A percentile compares a stretch with the other conserved stretches of the same genome.
phyloP scores from a whole-genome alignment of 2,797 vertebrate genomes.

The Gymnopithys bicolor region DNA sequence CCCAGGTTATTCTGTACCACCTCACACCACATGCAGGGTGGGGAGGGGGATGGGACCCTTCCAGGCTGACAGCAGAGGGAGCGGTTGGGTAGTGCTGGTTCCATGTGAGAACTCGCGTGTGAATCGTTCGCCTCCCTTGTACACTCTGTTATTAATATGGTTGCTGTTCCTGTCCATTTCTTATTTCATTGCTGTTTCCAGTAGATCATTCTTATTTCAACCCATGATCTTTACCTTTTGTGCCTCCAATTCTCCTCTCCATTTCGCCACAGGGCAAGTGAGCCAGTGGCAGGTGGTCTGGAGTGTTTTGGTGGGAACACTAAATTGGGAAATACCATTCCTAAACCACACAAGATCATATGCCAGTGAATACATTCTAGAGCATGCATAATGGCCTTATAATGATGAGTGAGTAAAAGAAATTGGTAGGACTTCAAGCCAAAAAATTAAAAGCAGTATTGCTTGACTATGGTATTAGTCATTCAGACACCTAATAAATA shows the following conservation, averaged over 20 bases:
- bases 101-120: background rate
- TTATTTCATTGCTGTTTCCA: background rate
- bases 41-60: background rate
- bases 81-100: fast-evolving
- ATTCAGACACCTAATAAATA: background rate
- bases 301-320: background rate
- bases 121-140: background rate
- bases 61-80: background rate
- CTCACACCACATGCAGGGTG: background rate
- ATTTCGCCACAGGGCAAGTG: background rate
- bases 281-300: background rate
- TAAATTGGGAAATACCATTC: background rate
- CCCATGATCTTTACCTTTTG: background rate
- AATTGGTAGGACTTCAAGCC: background rate
- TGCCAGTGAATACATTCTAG: background rate
- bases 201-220: background rate
- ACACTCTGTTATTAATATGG: background rate
- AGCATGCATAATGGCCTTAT: background rate
- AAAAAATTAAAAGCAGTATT: background rate
- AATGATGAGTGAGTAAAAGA: background rate
- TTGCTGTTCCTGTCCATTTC: background rate
- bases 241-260: background rate
- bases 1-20: background rate
- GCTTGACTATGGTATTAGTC: background rate
- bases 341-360: background rate